Conservation (phyloP, 2,888 invertebrate species). For the Monochamus alternatus region DNA sequence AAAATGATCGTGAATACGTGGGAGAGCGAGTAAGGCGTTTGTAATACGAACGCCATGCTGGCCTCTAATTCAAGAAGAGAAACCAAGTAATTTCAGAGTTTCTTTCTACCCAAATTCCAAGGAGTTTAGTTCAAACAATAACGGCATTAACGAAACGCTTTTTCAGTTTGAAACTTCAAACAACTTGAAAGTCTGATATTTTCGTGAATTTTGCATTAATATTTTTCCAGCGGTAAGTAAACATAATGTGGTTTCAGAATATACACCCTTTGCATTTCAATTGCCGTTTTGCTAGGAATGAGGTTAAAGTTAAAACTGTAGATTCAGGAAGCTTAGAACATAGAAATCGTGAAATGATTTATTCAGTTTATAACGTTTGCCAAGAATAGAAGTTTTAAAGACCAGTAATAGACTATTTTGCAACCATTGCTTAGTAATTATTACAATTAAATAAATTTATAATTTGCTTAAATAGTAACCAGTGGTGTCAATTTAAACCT, state of each 20-base stretch:
- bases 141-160: constrained; percentile 22
- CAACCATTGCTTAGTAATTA: too few species aligned
- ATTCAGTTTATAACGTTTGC: too few species aligned
- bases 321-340: background rate
- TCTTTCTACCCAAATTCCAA: constrained; percentile 31
- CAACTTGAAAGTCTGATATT: constrained; percentile 18
- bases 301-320: background rate
- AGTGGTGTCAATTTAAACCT: too few species aligned
- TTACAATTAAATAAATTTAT: too few species aligned
- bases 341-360: background rate
- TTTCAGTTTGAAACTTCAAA: constrained; percentile 30
- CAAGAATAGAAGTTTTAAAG: too few species aligned
- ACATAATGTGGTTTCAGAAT: background rate
- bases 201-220: constrained; percentile 23
- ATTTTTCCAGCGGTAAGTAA: constrained; percentile 20
- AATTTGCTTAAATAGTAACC: too few species aligned
- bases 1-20: constrained; percentile 13
- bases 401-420: too few species aligned
- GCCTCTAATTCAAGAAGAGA: constrained; percentile 9
- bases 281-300: constrained; percentile 4
- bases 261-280: constrained; percentile 2
- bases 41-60: constrained; percentile 19
- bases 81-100: constrained; percentile 30
- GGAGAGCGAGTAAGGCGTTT: constrained; percentile 9
- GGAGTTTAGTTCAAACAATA: constrained; percentile 32